phyloP scores from a whole-genome alignment of 2,888 invertebrate genomes.

The Stenurella melanura region DNA sequence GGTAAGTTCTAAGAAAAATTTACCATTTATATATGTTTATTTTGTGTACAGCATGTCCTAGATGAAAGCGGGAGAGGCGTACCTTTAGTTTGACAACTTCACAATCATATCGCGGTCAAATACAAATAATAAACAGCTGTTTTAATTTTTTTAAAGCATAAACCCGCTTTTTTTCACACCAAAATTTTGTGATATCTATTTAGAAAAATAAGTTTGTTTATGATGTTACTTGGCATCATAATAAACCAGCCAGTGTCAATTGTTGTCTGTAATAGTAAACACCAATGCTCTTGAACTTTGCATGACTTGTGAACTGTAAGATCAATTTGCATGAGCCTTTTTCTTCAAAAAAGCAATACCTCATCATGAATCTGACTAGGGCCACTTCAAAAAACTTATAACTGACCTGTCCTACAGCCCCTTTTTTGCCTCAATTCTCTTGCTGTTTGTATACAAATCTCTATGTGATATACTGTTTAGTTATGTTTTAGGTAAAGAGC shows the following conservation, averaged over 20 bases:
- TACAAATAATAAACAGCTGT: slow-evolving; percentile 55
- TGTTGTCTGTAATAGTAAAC: slow-evolving; percentile 55
- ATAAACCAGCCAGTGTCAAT: slow-evolving; percentile 27
- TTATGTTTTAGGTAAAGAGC: slow-evolving; percentile 1
- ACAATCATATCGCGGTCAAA: slow-evolving; percentile 53
- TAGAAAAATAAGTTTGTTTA: slow-evolving; percentile 25
- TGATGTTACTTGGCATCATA: slow-evolving; percentile 30
- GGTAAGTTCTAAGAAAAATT: slow-evolving; percentile 76
- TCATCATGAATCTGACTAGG: background rate
- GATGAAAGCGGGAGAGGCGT: slow-evolving; percentile 70
- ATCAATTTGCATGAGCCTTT: slow-evolving; percentile 38
- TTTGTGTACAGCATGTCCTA: slow-evolving; percentile 67
- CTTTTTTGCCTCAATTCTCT: background rate
- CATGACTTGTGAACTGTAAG: slow-evolving; percentile 56
- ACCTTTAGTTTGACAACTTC: slow-evolving; percentile 62
- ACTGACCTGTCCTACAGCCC: background rate
- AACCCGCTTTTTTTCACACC: slow-evolving; percentile 23
- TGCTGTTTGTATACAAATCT: slow-evolving; percentile 10
- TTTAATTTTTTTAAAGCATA: slow-evolving; percentile 36
- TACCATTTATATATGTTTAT: slow-evolving; percentile 57
- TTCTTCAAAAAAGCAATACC: slow-evolving; percentile 25
- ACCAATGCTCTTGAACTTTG: slow-evolving; percentile 64
- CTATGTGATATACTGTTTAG: background rate
- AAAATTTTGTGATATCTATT: slow-evolving; percentile 18
- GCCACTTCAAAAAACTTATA: slow-evolving; percentile 10